Conservation (phyloP, 2,797 vertebrate genomes). For the Buceros bicornis region DNA sequence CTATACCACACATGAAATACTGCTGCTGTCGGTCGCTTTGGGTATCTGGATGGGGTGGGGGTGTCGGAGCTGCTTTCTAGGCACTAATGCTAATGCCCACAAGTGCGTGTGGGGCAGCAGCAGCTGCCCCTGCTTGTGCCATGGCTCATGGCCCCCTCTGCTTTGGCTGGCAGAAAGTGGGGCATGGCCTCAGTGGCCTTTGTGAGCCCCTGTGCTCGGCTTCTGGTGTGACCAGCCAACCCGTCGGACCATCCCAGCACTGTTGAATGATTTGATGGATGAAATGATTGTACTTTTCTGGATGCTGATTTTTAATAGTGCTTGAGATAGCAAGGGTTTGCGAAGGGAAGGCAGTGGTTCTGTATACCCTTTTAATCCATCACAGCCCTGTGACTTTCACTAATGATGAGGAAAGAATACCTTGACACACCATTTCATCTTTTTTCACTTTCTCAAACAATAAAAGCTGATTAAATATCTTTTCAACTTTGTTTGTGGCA, state of each 20-base stretch:
- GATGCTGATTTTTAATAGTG: not conserved
- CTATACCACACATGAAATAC: rapidly evolving
- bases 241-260: not conserved
- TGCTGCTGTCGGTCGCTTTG: not conserved
- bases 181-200: rapidly evolving
- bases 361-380: not conserved
- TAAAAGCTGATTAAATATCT: conserved; percentile 50
- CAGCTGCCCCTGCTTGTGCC: rapidly evolving
- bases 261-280: not conserved
- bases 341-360: not conserved
- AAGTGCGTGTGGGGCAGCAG: rapidly evolving
- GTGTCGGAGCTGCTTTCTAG: not conserved
- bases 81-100: rapidly evolving
- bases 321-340: not conserved
- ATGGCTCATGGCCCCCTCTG: rapidly evolving
- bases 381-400: not conserved
- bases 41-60: not conserved
- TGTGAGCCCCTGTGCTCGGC: rapidly evolving
- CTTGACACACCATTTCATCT: not conserved
- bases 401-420: not conserved
- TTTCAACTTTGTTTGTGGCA: conserved; percentile 16
- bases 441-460: not conserved
- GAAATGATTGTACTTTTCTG: not conserved
- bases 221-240: not conserved
- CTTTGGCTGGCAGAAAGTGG: rapidly evolving